Conservation (phyloP, 2,797 vertebrate genomes). For the Tamandua tetradactyla region DNA sequence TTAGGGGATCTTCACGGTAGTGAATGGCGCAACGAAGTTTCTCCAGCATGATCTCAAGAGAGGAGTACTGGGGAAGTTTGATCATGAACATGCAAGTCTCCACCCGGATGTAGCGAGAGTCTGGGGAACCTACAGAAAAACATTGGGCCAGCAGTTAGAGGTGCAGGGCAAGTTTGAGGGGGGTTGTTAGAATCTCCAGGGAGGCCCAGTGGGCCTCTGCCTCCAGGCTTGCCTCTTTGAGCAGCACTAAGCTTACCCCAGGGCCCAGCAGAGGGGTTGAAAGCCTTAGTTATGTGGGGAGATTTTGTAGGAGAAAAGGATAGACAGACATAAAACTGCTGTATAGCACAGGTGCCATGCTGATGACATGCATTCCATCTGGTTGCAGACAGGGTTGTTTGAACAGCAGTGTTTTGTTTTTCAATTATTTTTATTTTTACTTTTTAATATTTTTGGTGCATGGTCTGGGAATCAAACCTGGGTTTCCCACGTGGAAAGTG, state of each 20-base stretch:
- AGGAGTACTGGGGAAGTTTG: constrained; percentile 98
- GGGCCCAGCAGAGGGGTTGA: background rate
- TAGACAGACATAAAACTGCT: too few species aligned
- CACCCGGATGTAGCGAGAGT: constrained; percentile 96
- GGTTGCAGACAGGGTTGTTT: background rate
- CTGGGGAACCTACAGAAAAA: constrained; percentile 89
- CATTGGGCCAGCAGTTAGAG: rapidly evolving
- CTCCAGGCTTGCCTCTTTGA: background rate
- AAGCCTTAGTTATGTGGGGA: background rate
- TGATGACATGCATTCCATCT: background rate
- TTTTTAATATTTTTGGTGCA: too few species aligned
- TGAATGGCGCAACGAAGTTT: constrained; percentile 98
- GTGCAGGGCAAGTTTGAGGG: too few species aligned
- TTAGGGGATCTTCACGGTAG: constrained; percentile 98
- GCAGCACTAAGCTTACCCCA: background rate
- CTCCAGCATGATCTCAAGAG: constrained; percentile 96
- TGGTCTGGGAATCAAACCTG: too few species aligned
- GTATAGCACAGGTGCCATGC: background rate
- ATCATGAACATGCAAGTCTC: constrained; percentile 99
- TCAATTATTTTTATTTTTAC: too few species aligned
- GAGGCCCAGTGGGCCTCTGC: background rate
- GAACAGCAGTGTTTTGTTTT: background rate
- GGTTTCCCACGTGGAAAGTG: too few species aligned
- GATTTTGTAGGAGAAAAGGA: background rate
- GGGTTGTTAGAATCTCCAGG: background rate